Evolutionary conservation across 2,888 invertebrate species (phyloP).

Genomic region (Pterostichus niger): DNA sequence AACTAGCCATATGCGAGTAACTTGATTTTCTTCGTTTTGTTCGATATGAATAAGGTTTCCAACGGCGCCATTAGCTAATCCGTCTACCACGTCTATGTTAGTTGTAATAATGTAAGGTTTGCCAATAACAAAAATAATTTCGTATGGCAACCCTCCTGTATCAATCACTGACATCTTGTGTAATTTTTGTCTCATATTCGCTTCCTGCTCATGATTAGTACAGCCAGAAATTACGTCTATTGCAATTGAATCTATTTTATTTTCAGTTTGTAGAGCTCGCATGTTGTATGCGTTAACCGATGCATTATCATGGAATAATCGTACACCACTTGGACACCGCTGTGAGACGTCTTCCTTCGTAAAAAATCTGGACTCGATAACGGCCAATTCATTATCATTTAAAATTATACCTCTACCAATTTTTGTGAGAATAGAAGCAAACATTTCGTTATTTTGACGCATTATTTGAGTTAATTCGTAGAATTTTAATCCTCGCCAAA

Average conservation of each 20-base stretch:
- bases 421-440: constrained; percentile 69
- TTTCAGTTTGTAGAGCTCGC: not conserved
- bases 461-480: constrained; percentile 72
- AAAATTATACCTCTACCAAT: not conserved
- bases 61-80: constrained; percentile 72
- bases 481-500: constrained; percentile 72
- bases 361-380: not conserved
- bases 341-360: not conserved
- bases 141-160: constrained; percentile 71
- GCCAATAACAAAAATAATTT: constrained; percentile 68
- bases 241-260: constrained; percentile 67
- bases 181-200: constrained; percentile 68
- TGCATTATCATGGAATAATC: not conserved
- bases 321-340: not conserved
- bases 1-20: not conserved
- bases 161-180: constrained; percentile 70
- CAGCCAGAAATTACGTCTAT: constrained; percentile 68
- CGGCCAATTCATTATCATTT: not conserved
- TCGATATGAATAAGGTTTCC: constrained; percentile 71
- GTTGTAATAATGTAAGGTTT: constrained; percentile 71
- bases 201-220: constrained; percentile 66
- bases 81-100: constrained; percentile 72
- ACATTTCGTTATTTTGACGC: constrained; percentile 72
- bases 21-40: constrained; percentile 59
- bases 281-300: not conserved